Evolutionary conservation across 2,797 vertebrate genomes (phyloP).

Genomic region (Ibycter americanus): DNA sequence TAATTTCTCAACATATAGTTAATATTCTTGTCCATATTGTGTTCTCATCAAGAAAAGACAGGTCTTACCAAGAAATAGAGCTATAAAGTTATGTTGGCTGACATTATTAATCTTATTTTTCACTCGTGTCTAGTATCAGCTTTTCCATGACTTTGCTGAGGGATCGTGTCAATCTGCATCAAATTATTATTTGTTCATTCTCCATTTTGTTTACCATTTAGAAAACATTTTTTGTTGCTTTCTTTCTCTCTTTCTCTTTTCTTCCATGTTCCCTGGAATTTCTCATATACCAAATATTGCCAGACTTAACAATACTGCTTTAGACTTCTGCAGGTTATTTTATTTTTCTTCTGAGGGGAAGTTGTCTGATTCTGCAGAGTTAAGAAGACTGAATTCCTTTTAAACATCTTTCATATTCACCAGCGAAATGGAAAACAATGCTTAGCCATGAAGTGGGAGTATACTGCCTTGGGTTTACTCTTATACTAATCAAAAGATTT

Average conservation of each 20-base stretch:
- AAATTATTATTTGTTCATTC: background rate
- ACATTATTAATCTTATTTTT: background rate
- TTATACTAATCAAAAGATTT: background rate
- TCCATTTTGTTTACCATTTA: background rate
- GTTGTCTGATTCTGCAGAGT: background rate
- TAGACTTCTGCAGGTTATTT: background rate
- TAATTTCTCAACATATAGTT: background rate
- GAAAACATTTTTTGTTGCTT: background rate
- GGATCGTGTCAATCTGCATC: rapidly evolving
- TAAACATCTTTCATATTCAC: background rate
- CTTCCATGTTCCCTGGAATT: background rate
- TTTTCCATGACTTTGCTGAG: background rate
- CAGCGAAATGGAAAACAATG: background rate
- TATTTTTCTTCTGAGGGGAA: background rate
- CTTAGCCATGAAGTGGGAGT: background rate
- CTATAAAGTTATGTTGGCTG: background rate
- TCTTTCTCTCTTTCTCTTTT: background rate
- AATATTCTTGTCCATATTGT: background rate
- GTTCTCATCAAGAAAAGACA: background rate
- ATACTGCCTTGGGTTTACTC: background rate
- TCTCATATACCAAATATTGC: background rate
- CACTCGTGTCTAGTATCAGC: background rate
- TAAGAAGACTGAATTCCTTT: background rate
- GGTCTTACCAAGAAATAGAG: background rate
- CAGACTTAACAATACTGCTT: background rate